Conservation (phyloP, 2,113 vertebrate species). For the Actenoides lindsayi region DNA sequence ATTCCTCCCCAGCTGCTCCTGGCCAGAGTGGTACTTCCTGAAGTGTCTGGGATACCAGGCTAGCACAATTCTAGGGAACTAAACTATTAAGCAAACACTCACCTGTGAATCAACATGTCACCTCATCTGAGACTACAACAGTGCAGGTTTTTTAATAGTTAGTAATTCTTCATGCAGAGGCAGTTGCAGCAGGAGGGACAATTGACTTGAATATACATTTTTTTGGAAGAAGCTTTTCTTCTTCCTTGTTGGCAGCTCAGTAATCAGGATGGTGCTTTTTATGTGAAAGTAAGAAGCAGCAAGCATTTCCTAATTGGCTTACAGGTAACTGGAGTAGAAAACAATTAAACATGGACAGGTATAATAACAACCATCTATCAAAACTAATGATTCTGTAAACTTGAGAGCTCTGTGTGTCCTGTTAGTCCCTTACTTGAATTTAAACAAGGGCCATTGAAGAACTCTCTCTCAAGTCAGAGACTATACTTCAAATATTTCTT, state of each 20-base stretch:
- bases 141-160: background rate
- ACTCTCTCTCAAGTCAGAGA: background rate
- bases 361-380: conserved; percentile 36
- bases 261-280: background rate
- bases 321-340: conserved; percentile 29
- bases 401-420: background rate
- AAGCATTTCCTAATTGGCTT: background rate
- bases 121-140: background rate
- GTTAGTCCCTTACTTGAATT: background rate
- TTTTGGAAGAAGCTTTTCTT: background rate
- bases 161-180: background rate
- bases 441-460: background rate
- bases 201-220: background rate
- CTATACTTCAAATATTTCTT: background rate
- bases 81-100: background rate
- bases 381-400: background rate
- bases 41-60: background rate
- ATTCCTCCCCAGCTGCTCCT: background rate
- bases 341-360: conserved; percentile 27
- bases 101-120: background rate
- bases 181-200: background rate
- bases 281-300: background rate
- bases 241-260: background rate
- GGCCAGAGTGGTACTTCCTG: background rate
- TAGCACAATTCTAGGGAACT: background rate